Percentiles rank a stretch among this genome's conserved stretches.
phyloP scores from a whole-genome alignment of 2,797 vertebrate species.

The Linurgus olivaceus region DNA sequence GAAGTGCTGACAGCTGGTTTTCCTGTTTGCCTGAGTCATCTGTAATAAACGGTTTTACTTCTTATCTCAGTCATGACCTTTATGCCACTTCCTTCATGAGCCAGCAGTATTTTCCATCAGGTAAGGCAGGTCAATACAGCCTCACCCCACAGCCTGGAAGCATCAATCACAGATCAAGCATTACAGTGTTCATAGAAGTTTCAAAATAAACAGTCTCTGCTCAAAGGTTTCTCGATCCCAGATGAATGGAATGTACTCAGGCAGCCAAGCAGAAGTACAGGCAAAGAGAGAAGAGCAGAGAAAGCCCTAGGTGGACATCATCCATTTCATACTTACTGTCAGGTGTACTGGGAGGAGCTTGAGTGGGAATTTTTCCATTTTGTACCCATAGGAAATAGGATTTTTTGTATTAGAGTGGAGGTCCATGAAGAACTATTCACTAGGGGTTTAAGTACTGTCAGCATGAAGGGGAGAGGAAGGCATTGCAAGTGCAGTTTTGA shows the following conservation, averaged over 20 bases:
- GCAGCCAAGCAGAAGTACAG: neutral
- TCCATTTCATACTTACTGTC: neutral
- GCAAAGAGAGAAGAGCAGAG: neutral
- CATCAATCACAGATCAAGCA: neutral
- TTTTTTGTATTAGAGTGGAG: neutral
- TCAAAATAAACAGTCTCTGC: neutral
- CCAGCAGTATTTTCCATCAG: neutral
- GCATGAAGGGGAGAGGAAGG: neutral
- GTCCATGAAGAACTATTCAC: neutral
- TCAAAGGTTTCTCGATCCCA: neutral
- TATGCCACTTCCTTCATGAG: neutral
- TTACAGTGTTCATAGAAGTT: neutral
- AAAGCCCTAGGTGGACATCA: neutral
- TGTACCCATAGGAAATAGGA: neutral
- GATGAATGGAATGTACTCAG: neutral
- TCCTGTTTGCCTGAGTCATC: neutral
- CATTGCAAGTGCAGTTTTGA: neutral
- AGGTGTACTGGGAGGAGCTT: neutral
- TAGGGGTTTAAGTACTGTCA: neutral
- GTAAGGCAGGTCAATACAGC: neutral
- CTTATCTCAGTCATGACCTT: neutral
- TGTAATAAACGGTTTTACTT: neutral
- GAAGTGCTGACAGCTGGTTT: neutral
- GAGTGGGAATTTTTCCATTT: neutral
- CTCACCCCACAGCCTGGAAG: neutral